phyloP scores from a whole-genome alignment of 2,113 vertebrate species.

The Mesitornis unicolor region DNA sequence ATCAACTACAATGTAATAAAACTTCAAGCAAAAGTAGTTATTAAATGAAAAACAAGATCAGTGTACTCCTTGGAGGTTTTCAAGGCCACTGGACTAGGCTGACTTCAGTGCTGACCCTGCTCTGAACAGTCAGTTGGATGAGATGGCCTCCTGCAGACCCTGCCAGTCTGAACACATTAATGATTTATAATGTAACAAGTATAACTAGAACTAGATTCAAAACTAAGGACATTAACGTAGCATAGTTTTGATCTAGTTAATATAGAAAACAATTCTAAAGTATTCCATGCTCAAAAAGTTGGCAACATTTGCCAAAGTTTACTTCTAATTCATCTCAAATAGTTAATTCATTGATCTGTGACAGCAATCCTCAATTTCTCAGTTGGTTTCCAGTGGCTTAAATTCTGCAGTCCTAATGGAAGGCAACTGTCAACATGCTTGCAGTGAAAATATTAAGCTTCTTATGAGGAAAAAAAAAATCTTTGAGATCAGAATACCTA shows the following conservation, averaged over 20 bases:
- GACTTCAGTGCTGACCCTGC: background rate
- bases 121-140: background rate
- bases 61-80: background rate
- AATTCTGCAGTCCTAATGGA: background rate
- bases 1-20: background rate
- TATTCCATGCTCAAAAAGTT: background rate
- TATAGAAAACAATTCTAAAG: background rate
- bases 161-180: background rate
- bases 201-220: background rate
- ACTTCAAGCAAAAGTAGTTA: background rate
- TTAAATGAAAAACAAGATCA: background rate
- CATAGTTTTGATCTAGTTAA: background rate
- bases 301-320: background rate
- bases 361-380: background rate
- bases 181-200: background rate
- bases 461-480: background rate
- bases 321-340: background rate
- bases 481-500: background rate
- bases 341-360: background rate
- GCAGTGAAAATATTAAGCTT: background rate
- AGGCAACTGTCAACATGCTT: background rate
- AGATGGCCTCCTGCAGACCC: background rate
- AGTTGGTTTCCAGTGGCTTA: background rate
- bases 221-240: background rate
- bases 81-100: background rate